phyloP scores from a whole-genome alignment of 1,140 invertebrate species.

The Aphelinus certus region DNA sequence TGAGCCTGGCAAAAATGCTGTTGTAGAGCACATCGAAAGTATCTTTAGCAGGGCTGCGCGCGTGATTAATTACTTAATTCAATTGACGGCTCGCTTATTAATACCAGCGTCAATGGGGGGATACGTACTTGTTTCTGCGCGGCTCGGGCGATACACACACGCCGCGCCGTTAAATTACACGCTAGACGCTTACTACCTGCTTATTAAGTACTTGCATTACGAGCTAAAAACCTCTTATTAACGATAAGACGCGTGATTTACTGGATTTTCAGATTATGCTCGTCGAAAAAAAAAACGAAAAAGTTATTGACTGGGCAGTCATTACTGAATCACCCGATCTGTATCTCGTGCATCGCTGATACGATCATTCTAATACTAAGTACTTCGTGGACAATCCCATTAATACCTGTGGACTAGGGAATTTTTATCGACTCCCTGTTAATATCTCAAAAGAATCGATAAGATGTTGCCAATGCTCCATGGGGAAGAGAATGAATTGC shows the following conservation, averaged over 20 bases:
- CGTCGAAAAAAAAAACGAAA: no score
- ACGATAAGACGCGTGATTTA: conserved; percentile 22
- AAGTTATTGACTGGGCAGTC: no score
- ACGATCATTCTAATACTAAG: no score
- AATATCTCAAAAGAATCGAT: no score
- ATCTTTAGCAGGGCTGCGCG: neutral
- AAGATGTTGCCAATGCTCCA: no score
- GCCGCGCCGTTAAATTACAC: conserved; percentile 22
- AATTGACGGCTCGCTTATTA: conserved; percentile 21
- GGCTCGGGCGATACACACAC: neutral
- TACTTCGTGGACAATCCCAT: no score
- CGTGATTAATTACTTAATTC: conserved; percentile 20
- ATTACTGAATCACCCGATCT: no score
- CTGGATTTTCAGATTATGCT: conserved; percentile 3
- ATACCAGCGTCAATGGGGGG: neutral
- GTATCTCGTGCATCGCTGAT: no score
- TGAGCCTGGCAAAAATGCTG: neutral
- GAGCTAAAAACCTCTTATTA: conserved; percentile 24
- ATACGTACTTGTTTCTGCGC: neutral
- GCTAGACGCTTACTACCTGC: conserved; percentile 11
- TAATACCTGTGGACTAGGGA: no score
- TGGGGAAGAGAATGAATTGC: no score
- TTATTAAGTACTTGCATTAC: conserved; percentile 32
- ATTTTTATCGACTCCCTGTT: no score
- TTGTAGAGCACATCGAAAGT: neutral